Evolutionary conservation across 2,888 invertebrate species (phyloP).

Genomic region (Callimorpha dominula): DNA sequence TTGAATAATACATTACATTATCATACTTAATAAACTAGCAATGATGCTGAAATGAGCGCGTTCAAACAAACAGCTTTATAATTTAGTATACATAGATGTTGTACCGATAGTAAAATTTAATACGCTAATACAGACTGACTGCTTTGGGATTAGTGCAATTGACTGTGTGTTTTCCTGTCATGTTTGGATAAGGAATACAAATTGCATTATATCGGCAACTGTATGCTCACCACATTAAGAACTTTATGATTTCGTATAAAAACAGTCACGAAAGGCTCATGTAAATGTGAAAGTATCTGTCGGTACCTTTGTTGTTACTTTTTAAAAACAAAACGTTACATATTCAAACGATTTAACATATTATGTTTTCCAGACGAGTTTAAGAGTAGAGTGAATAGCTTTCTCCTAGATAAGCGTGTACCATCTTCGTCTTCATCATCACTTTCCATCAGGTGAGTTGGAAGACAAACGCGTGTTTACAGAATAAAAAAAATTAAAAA

Average conservation of each 20-base stretch:
- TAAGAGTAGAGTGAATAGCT: no score
- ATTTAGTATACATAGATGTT: not conserved
- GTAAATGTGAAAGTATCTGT: not conserved
- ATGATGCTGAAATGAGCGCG: not conserved
- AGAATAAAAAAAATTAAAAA: not conserved
- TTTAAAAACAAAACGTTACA: no score
- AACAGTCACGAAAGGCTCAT: not conserved
- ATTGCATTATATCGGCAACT: not conserved
- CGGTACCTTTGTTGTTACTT: no score
- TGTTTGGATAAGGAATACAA: conserved; percentile 3
- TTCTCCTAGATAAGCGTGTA: no score
- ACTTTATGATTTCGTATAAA: not conserved
- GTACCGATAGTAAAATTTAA: not conserved
- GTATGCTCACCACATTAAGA: not conserved
- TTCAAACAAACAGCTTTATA: not conserved
- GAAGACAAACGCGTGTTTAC: no score
- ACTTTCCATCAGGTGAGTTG: no score
- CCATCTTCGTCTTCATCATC: no score
- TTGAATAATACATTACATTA: not conserved
- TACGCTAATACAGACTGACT: conserved; percentile 4
- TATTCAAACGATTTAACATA: no score
- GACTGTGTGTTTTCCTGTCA: conserved; percentile 2
- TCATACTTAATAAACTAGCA: not conserved
- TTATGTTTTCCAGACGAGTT: no score
- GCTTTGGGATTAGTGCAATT: not conserved